Evolutionary conservation across 2,888 invertebrate genomes (phyloP).

Genomic region (Pasiphila rectangulata): DNA sequence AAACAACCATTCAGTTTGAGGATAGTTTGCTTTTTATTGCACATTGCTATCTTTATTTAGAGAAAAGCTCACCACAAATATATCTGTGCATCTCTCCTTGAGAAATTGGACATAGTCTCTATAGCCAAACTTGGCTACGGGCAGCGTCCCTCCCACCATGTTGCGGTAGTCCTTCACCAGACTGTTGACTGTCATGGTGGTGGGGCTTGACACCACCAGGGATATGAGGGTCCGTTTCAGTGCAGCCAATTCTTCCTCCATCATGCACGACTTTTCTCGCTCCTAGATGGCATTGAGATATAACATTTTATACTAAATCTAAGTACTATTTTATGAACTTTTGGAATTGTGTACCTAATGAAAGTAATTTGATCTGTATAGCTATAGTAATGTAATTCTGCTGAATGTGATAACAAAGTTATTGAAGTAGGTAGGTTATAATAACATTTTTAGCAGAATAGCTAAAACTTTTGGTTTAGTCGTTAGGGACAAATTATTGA

Average conservation of each 20-base stretch:
- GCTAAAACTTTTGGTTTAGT: no score
- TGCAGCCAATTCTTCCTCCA: slow-evolving; percentile 56
- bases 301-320: no score
- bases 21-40: neutral
- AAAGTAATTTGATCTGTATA: no score
- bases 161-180: slow-evolving; percentile 59
- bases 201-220: slow-evolving; percentile 66
- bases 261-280: slow-evolving; percentile 30
- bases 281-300: slow-evolving; percentile 2
- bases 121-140: slow-evolving; percentile 54
- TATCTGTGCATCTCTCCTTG: slow-evolving; percentile 57
- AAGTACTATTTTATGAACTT: no score
- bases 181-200: slow-evolving; percentile 54
- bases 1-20: no score
- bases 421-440: no score
- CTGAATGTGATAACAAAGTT: no score
- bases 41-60: neutral
- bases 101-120: slow-evolving; percentile 55
- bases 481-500: no score
- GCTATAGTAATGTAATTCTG: no score
- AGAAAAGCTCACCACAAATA: slow-evolving; percentile 55
- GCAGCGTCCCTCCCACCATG: slow-evolving; percentile 56
- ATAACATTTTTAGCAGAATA: no score
- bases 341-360: no score
- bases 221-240: slow-evolving; percentile 59